A percentile compares a stretch with the other conserved stretches of the same genome.
Evolutionary conservation across 2,888 invertebrate genomes (phyloP).

Genomic region (Drosophila yooni): DNA sequence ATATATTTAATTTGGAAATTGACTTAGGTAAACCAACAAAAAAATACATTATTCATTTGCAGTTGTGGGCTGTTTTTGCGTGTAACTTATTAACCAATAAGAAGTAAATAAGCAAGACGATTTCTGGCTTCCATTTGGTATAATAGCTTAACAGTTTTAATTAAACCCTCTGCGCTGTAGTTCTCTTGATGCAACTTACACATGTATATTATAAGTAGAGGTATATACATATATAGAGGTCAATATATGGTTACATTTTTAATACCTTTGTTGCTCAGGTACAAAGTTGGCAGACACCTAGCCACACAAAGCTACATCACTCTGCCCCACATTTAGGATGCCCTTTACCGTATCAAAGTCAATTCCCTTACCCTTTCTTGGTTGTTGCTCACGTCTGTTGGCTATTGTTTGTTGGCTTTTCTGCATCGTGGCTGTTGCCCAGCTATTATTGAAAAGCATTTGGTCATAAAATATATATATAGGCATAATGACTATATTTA

Average conservation of each 20-base stretch:
- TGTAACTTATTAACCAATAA: background rate
- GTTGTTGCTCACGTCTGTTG: constrained; percentile 20
- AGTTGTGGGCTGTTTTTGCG: background rate
- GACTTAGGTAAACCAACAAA: background rate
- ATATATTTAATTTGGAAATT: background rate
- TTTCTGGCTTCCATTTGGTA: background rate
- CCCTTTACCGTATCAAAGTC: background rate
- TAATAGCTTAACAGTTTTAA: constrained; percentile 1
- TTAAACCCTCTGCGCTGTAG: constrained; percentile 28
- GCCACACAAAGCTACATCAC: constrained; percentile 21
- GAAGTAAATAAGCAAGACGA: background rate
- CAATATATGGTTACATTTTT: constrained; percentile 41
- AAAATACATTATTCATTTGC: background rate
- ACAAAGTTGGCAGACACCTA: constrained; percentile 48
- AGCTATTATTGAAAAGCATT: constrained; percentile 70
- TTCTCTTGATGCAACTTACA: background rate
- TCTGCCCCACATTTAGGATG: background rate
- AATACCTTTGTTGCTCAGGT: constrained; percentile 40
- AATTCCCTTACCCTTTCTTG: background rate
- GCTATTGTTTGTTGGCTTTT: constrained; percentile 64
- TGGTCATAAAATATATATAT: constrained; percentile 72
- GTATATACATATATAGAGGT: background rate
- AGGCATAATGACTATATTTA: constrained; percentile 8
- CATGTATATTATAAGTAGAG: constrained; percentile 7
- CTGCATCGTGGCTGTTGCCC: constrained; percentile 27